Base-by-base conservation (phyloP, 2,797 vertebrate species). In the Psittacula echo region DNA sequence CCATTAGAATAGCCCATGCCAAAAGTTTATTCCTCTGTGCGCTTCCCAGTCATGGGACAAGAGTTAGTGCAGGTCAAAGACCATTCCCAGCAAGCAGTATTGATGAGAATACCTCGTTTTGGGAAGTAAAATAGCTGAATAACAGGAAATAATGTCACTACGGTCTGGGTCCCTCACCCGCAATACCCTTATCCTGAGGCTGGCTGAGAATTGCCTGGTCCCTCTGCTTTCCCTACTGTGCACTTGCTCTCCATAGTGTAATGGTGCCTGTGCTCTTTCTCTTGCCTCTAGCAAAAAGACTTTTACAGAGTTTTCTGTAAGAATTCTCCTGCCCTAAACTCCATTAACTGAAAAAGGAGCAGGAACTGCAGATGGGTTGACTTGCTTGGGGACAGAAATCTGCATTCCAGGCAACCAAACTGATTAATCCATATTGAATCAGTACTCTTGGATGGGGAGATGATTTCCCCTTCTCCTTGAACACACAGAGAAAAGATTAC, bases 201-300 rank as follows among this genome's bases (percentile, higher is more conserved):
- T 73, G 62, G 13, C 58, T 73, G 61, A 74, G 60, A 83, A 17
- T 1, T 1, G 7, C 24, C 41, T n/a, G 44, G 44, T 51, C 58
- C 44, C 11, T 66, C 37, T 71, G 1, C 17, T 64, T 81, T 65
- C 7, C 67, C 26, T 16, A 0, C 10, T 6, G 15, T 3, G 0
- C 11, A 7, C 9, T 66, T 58, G 15, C 1, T 0, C 6, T 72
- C 24, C 48, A 4, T 4, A 34, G 17, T 10, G 3, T 21, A 29
- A 23, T 3, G 16, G 18, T 50, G 19, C 19, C 50, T 23, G 1
- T 21, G 24, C 9, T 41, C 12, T 37, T 15, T 16, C 11, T 20
- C 10, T 58, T 41, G 18, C 51, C 30, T 11, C 44, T 6, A 64
- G 39, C 20, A 62, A 80, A 68, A 85, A 23, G 2, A 5, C 11